phyloP scores from a whole-genome alignment of 1,140 invertebrate genomes.

The Bombyx mandarina region DNA sequence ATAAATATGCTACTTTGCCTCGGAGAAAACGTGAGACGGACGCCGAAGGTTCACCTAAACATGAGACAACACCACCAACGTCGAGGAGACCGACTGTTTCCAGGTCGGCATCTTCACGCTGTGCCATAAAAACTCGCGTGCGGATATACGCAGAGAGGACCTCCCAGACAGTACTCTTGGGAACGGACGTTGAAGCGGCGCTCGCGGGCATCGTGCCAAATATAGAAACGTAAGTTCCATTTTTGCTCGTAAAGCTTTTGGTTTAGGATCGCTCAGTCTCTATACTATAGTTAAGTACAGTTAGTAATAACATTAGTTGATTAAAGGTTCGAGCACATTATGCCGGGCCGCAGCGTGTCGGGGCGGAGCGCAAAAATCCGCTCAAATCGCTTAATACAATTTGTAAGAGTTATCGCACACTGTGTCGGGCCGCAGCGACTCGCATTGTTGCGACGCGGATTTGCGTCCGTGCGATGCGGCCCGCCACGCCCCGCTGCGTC shows the following conservation, averaged over 20 bases:
- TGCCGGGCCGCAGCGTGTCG: no score
- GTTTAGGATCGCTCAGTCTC: background rate
- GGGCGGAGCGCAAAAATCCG: no score
- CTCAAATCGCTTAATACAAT: no score
- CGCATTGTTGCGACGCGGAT: no score
- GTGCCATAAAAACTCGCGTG: slow-evolving; percentile 69
- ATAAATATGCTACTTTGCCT: slow-evolving; percentile 83
- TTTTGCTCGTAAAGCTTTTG: background rate
- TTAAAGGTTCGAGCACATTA: background rate
- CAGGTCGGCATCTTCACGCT: slow-evolving; percentile 71
- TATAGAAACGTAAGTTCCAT: slow-evolving; percentile 45
- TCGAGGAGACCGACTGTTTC: slow-evolving; percentile 57
- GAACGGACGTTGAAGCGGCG: slow-evolving; percentile 78
- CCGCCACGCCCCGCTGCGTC: no score
- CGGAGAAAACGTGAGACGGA: slow-evolving; percentile 75
- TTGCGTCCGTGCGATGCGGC: no score
- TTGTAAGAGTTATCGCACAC: no score
- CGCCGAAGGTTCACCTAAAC: slow-evolving; percentile 66
- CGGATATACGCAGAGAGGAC: slow-evolving; percentile 84
- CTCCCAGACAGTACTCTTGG: slow-evolving; percentile 81
- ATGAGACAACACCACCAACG: slow-evolving; percentile 54
- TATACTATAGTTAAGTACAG: no score
- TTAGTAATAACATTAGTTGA: no score
- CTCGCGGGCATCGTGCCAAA: slow-evolving; percentile 74
- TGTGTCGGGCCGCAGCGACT: no score